phyloP scores from a whole-genome alignment of 2,113 vertebrate genomes.

The Xenotilapia leptura region DNA sequence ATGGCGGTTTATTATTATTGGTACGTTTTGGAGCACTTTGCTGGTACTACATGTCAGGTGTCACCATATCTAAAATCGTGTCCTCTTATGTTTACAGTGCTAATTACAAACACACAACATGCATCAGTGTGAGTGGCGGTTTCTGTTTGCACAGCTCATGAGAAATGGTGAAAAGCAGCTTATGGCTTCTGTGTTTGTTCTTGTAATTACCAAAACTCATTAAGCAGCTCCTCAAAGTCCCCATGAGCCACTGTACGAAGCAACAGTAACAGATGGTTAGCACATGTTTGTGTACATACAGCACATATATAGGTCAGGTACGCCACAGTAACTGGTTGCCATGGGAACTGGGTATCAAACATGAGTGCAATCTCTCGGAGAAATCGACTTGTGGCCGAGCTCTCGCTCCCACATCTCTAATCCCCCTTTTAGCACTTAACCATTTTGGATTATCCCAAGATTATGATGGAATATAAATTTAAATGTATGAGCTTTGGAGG shows the following conservation, averaged over 20 bases:
- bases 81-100: not conserved
- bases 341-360: conserved; percentile 69
- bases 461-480: not conserved
- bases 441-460: conserved; percentile 31
- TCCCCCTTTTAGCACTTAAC: conserved; percentile 18
- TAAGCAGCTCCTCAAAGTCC: not conserved
- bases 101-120: not conserved
- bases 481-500: not conserved
- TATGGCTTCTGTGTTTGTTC: conserved; percentile 6
- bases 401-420: conserved; percentile 10
- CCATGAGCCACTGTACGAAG: not conserved
- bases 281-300: conserved; percentile 49
- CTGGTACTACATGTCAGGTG: not conserved
- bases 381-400: conserved; percentile 24
- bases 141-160: conserved; percentile 18
- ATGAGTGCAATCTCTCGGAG: conserved; percentile 36
- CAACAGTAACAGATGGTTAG: conserved; percentile 27
- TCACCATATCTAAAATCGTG: not conserved
- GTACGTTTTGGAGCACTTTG: not conserved
- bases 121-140: not conserved
- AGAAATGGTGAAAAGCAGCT: not conserved
- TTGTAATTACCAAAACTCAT: not conserved
- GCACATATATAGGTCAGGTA: conserved; percentile 69
- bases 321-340: conserved; percentile 46
- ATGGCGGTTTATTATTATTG: not conserved